These are phyloP conservation scores for Tympanoctomys barrerae DNA, from an alignment of 2,797 vertebrate genomes.

Conservation along the genomic window DNA sequence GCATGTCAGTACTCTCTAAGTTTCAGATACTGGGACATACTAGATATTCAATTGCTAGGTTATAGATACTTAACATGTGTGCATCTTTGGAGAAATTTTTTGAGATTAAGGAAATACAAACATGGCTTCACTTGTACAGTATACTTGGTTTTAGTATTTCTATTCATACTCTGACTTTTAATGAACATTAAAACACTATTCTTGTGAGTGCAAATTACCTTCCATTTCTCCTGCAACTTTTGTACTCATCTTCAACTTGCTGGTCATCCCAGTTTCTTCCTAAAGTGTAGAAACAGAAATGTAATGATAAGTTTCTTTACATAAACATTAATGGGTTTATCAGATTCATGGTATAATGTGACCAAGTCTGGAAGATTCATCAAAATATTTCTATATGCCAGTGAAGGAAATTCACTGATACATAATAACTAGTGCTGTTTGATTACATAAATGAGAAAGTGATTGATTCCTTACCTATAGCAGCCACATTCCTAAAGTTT, in stretches of 20 bases:
- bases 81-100: not conserved
- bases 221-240: not conserved
- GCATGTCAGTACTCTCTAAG: not conserved
- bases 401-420: not conserved
- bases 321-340: not conserved
- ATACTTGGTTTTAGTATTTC: not conserved
- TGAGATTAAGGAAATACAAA: not conserved
- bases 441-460: not conserved
- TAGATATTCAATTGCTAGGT: not conserved
- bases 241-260: not conserved
- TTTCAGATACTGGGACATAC: not conserved
- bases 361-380: not conserved
- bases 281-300: not conserved
- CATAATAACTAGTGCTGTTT: not conserved
- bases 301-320: not conserved
- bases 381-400: not conserved
- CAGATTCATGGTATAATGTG: not conserved
- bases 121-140: not conserved
- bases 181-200: not conserved
- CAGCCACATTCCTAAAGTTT: not conserved
- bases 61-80: not conserved
- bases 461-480: not conserved
- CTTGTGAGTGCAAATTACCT: not conserved
- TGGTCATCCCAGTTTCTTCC: not conserved
- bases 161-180: not conserved